Base-by-base conservation (phyloP, 1,140 invertebrate genomes). In the Atta colombica region DNA sequence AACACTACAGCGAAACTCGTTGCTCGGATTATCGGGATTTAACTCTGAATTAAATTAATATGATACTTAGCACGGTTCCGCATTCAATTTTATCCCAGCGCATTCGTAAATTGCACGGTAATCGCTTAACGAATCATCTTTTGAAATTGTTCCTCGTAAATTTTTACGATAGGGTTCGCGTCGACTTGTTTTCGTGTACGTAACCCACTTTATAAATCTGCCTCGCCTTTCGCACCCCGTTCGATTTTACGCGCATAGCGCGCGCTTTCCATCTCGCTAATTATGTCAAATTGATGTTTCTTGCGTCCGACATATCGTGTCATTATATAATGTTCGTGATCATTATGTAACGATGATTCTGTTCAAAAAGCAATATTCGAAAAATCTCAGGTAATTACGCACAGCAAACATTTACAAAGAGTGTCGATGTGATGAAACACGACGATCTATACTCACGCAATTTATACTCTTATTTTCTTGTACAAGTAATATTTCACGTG, bases 31-130 rank as follows among this genome's bases (percentile, higher is more conserved):
- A 61, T 66, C 55, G 18, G 10, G 31, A 58, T 69, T 86, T 88
- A 85, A 63, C 74, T 78, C 21, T 45, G 82, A 61, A 84, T 84
- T 84, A 84, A 84, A 84, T 84, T 84, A 84, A 84, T 75, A 61
- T 18, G 80, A 61, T 63, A 84, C 69, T 84, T 84, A 78, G 21
- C 31, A 74, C 21, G 39, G 49, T 65, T 77, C 49, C 68, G 55
- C 45, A 49, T 85, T 85, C 35, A 16, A 14, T 66, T 53, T 55
- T 49, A 53, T 66, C 18, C 75, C 31, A 10, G 74, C 74, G 60
- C 82, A 85, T 74, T 74, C 80, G 82, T 78, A 85, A 85, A 68
- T 85, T 49, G 49, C 60, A 35, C 49, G 49, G 61, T 82, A 82
- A 82, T 77, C 74, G 74, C 74, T 55, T 85, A 77, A 77, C 61